Evolutionary conservation across 1,140 invertebrate genomes (phyloP).

Genomic region (Drosophila grimshawi): DNA sequence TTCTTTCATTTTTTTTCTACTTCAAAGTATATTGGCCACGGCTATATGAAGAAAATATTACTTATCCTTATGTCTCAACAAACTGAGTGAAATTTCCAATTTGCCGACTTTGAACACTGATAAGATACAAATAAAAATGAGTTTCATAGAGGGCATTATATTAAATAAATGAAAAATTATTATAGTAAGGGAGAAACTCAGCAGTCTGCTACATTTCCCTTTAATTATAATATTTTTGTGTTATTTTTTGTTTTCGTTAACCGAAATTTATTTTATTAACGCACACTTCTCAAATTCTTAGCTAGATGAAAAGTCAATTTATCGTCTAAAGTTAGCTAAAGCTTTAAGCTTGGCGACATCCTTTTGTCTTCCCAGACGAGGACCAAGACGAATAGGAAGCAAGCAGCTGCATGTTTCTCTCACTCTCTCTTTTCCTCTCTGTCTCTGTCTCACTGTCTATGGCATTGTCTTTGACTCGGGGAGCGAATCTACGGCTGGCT

Average conservation of each 20-base stretch:
- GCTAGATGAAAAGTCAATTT: conserved; percentile 24
- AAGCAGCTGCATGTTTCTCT: background rate
- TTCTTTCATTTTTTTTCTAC: too few relatives aligned
- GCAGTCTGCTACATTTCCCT: too few relatives aligned
- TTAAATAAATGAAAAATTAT: too few relatives aligned
- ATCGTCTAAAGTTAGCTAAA: conserved; percentile 22
- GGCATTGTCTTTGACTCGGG: conserved; percentile 40
- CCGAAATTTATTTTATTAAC: background rate
- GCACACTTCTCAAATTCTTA: background rate
- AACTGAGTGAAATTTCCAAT: too few relatives aligned
- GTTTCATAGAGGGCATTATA: too few relatives aligned
- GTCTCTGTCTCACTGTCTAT: conserved; percentile 33
- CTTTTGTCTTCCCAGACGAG: conserved; percentile 14
- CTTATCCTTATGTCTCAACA: too few relatives aligned
- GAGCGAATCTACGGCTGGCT: conserved; percentile 12
- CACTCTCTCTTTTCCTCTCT: conserved; percentile 11
- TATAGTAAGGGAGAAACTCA: too few relatives aligned
- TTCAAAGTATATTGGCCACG: too few relatives aligned
- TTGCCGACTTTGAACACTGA: too few relatives aligned
- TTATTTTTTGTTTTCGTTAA: background rate
- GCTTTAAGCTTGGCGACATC: conserved; percentile 16
- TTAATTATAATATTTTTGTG: too few relatives aligned
- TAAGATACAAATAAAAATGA: too few relatives aligned
- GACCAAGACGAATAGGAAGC: conserved; percentile 10
- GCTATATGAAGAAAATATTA: too few relatives aligned